Base-by-base conservation (phyloP, 2,797 vertebrate species). In the Silurus aristotelis region DNA sequence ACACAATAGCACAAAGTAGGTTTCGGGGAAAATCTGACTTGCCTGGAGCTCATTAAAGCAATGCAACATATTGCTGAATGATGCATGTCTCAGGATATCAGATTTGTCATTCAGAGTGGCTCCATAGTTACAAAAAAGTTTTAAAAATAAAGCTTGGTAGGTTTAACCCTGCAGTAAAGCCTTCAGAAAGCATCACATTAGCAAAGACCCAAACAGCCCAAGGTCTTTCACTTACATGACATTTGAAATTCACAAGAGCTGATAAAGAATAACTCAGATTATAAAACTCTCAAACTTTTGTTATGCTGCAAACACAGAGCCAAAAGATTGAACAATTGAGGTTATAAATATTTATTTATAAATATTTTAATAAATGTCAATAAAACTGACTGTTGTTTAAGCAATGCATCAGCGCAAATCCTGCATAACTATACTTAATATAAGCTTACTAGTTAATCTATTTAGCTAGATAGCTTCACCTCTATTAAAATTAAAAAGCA, bases 51-150 rank as follows among this genome's bases (percentile, higher is more conserved):
- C 12, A 25, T 78, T 70, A 79, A 27, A 84, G 17, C 64, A 84
- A 27, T 60, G 46, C 14, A 15, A 61, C 19, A 76, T 56, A 56
- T 68, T 61, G 72, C 63, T 6, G 52, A 77, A 68, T 43, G 61
- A 60, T 27, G 31, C 66, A 46, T 15, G n/a, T 70, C 76, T 77
- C 31, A 20, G 73, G 56, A 60, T 60, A 78, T 61, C 66, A 7
- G 20, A 60, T 70, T 52, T 84, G 83, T 55, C 75, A 46, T 58
- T 55, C 15, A 7, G 19, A 77, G 48, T n/a, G 19, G 73, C 27
- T 58, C 63, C 31, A 15, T 13, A 60, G 25, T 14, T 48, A n/a
- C 1, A 5, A 19, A 56, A 56, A n/a, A 27, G 3, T 13, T 48
- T 9, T 5, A 13, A 14, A 38, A 25, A 66, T 56, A 19, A 76